Percentiles rank a stretch among this genome's conserved stretches.
Evolutionary conservation across 2,113 vertebrate genomes (phyloP).

Genomic region (Notechis scutatus): DNA sequence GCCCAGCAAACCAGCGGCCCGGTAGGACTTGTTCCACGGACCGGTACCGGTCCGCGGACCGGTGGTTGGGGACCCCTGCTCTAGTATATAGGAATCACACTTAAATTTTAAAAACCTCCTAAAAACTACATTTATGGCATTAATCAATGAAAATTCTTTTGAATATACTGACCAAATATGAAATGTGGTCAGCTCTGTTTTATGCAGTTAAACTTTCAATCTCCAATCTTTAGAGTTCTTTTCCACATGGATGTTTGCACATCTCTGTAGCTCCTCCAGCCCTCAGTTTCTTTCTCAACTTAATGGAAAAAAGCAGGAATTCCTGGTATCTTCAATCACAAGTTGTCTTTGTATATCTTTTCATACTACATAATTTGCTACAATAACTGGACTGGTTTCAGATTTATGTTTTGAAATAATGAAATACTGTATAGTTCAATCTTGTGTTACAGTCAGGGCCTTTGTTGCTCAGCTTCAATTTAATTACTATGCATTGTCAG

Average conservation of each 20-base stretch:
- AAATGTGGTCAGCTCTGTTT: conserved; percentile 63
- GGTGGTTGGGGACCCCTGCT: too few relatives aligned
- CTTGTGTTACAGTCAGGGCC: background rate
- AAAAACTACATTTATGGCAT: conserved; percentile 59
- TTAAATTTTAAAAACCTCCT: conserved; percentile 67
- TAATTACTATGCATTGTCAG: background rate
- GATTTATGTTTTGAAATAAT: background rate
- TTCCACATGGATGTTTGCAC: conserved; percentile 59
- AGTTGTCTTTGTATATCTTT: background rate
- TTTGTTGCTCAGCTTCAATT: background rate
- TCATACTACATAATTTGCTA: background rate
- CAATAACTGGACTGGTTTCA: background rate
- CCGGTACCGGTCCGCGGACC: too few relatives aligned
- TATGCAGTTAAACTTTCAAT: conserved; percentile 73
- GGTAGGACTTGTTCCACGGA: too few relatives aligned
- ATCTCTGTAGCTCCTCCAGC: conserved; percentile 33
- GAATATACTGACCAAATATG: conserved; percentile 67
- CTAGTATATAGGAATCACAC: conserved; percentile 66
- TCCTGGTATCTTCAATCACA: conserved; percentile 18
- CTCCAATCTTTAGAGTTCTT: conserved; percentile 68
- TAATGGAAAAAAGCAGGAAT: conserved; percentile 45
- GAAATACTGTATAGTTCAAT: background rate
- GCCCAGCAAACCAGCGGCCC: too few relatives aligned
- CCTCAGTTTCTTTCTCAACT: conserved; percentile 20
- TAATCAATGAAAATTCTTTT: conserved; percentile 65